These are phyloP conservation scores for Enteromius radiatus DNA, from an alignment of 2,797 vertebrate species.

Conservation along the genomic window DNA sequence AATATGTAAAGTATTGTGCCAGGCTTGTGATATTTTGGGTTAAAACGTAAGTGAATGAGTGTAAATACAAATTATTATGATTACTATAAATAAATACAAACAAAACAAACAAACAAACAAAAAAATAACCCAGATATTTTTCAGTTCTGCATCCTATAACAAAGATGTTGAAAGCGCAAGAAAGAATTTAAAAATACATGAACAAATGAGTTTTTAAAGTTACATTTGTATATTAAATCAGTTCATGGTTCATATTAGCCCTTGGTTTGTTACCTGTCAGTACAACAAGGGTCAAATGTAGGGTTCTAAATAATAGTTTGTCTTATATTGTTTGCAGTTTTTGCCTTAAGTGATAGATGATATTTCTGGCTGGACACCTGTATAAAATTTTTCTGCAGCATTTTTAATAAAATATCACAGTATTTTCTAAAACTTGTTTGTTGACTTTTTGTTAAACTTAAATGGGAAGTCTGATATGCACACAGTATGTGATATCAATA, in stretches of 20 bases:
- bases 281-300: slow-evolving; percentile 83
- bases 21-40: slow-evolving; percentile 89
- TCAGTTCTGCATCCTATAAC: slow-evolving; percentile 79
- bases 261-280: slow-evolving; percentile 82
- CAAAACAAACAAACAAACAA: slow-evolving; percentile 68
- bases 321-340: slow-evolving; percentile 89
- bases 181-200: slow-evolving; percentile 58
- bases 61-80: slow-evolving; percentile 85
- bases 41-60: slow-evolving; percentile 88
- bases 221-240: slow-evolving; percentile 80
- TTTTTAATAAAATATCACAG: slow-evolving; percentile 99
- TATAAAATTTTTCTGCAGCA: slow-evolving; percentile 97
- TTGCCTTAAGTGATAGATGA: slow-evolving; percentile 96
- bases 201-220: slow-evolving; percentile 68
- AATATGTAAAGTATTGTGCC: slow-evolving; percentile 91
- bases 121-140: slow-evolving; percentile 73
- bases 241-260: slow-evolving; percentile 82
- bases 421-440: slow-evolving; percentile 92
- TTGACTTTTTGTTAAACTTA: slow-evolving; percentile 9
- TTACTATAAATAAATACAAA: slow-evolving; percentile 66
- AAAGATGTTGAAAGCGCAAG: slow-evolving; percentile 61
- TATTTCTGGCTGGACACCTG: slow-evolving; percentile 97
- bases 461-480: not conserved
- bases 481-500: not conserved
- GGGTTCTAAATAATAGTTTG: slow-evolving; percentile 78